A percentile compares a stretch with the other conserved stretches of the same genome.
These are phyloP conservation scores for Lepidurus couesii DNA, from an alignment of 1,140 invertebrate genomes.

Conservation along the genomic window DNA sequence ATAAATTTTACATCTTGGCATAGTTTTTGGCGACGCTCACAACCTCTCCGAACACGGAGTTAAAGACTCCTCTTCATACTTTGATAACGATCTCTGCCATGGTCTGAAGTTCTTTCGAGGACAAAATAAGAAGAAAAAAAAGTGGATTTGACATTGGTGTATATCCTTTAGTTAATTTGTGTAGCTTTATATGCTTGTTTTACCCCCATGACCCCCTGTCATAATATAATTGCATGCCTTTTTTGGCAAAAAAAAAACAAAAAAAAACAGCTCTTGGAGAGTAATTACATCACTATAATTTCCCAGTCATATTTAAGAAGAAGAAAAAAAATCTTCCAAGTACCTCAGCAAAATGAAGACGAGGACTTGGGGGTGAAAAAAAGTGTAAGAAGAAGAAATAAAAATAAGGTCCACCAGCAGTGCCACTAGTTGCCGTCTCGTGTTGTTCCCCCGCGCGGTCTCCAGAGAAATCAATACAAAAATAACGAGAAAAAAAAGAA, in stretches of 20 bases:
- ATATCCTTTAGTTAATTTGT: constrained; percentile 7
- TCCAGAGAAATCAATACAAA: constrained; percentile 16
- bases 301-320: neutral
- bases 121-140: neutral
- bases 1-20: neutral
- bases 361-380: neutral
- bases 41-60: neutral
- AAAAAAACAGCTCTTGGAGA: neutral
- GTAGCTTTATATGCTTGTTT: constrained; percentile 3
- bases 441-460: neutral
- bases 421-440: constrained; percentile 12
- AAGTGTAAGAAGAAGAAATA: neutral
- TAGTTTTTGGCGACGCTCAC: neutral
- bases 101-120: neutral
- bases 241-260: neutral
- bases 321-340: neutral
- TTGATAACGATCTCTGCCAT: constrained; percentile 1
- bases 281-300: neutral
- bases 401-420: neutral
- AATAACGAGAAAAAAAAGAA: constrained; percentile 16
- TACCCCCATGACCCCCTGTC: neutral
- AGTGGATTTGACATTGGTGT: neutral
- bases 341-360: neutral
- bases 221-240: neutral
- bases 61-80: neutral